A percentile compares a stretch with the other conserved stretches of the same genome.
Conservation (phyloP, 2,797 vertebrate genomes). For the Eulemur albifrons region DNA sequence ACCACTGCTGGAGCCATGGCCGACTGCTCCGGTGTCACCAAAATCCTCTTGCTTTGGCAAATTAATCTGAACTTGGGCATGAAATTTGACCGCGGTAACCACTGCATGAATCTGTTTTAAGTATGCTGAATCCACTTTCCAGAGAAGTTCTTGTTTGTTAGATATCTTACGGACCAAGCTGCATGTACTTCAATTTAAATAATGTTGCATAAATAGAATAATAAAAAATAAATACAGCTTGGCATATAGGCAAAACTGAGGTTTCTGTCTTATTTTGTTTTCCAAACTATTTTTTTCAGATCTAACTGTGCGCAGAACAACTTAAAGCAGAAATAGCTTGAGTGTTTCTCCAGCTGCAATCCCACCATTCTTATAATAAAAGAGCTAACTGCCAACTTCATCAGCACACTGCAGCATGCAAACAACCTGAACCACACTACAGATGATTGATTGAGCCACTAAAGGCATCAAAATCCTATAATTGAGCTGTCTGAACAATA, state of each 20-base stretch:
- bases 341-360: background rate
- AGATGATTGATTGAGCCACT: conserved; percentile 67
- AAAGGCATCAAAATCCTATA: conserved; percentile 65
- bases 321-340: conserved; percentile 40
- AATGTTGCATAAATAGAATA: background rate
- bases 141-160: background rate
- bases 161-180: background rate
- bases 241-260: background rate
- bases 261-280: background rate
- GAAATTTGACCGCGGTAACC: background rate
- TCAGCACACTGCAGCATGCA: background rate
- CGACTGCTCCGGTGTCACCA: background rate
- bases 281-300: conserved; percentile 11
- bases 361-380: background rate
- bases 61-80: background rate
- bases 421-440: conserved; percentile 46
- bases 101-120: background rate
- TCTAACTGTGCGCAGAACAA: conserved; percentile 10
- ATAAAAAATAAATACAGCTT: conserved; percentile 23
- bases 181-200: background rate
- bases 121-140: background rate
- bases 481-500: conserved; percentile 71
- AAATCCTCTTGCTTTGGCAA: conserved; percentile 15
- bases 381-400: conserved; percentile 39
- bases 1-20: background rate